Conservation (phyloP, 2,888 invertebrate species). For the Drosophila testacea region DNA sequence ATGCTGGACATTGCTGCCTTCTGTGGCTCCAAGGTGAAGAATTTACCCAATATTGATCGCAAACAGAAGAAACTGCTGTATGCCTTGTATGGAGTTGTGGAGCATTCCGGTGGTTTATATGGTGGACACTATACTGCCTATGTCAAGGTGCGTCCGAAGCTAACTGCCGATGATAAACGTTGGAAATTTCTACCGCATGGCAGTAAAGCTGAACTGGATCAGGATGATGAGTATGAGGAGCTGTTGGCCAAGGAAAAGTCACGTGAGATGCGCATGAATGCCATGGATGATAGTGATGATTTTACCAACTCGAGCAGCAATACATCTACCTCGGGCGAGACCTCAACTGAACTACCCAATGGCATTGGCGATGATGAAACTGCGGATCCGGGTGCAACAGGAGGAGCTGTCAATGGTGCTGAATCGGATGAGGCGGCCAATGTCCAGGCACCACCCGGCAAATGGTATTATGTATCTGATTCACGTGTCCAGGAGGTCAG, state of each 20-base stretch:
- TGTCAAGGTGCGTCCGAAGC: constrained; percentile 92
- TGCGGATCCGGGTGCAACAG: constrained; percentile 6
- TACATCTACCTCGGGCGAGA: constrained; percentile 62
- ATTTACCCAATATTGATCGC: constrained; percentile 87
- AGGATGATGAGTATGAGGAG: constrained; percentile 85
- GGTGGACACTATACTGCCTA: constrained; percentile 96
- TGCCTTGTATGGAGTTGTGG: constrained; percentile 97
- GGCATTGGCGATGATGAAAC: constrained; percentile 20
- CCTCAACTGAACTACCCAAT: constrained; percentile 30
- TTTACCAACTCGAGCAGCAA: constrained; percentile 87
- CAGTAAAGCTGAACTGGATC: constrained; percentile 86
- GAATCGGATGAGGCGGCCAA: constrained; percentile 81
- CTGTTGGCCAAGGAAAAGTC: constrained; percentile 83
- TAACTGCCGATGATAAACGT: constrained; percentile 88
- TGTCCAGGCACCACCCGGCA: constrained; percentile 87
- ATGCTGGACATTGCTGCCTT: constrained; percentile 95
- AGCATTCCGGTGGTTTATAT: constrained; percentile 96
- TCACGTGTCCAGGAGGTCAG: constrained; percentile 92
- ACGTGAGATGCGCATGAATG: constrained; percentile 82
- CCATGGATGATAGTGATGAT: constrained; percentile 86
- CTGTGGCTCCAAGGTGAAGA: constrained; percentile 90
- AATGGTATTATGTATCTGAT: constrained; percentile 98
- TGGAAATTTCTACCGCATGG: constrained; percentile 91
- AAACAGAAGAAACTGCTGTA: constrained; percentile 91
- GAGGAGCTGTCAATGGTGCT: constrained; percentile 37